phyloP scores from a whole-genome alignment of 2,797 vertebrate species.

The Anguilla anguilla region DNA sequence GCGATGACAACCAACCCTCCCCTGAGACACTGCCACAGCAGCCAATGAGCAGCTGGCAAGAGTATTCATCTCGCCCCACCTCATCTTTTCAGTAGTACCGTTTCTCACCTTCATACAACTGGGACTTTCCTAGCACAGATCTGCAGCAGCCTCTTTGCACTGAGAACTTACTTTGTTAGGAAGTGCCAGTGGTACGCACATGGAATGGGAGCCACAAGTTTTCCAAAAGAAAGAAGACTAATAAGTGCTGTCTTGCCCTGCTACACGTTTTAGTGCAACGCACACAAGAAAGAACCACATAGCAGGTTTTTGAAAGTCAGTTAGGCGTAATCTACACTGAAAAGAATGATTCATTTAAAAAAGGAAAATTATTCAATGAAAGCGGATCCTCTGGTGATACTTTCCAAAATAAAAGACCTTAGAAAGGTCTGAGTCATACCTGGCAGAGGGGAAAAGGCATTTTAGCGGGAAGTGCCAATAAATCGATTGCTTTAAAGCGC shows the following conservation, averaged over 20 bases:
- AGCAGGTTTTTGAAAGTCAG: constrained; percentile 13
- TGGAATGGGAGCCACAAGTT: not conserved
- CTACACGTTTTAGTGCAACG: not conserved
- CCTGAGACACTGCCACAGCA: constrained; percentile 57
- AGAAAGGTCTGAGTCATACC: constrained; percentile 26
- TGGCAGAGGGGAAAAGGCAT: not conserved
- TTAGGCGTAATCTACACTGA: constrained; percentile 6
- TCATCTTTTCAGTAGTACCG: constrained; percentile 55
- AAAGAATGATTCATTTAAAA: constrained; percentile 25
- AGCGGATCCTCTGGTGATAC: constrained; percentile 21
- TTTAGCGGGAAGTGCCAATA: constrained; percentile 3
- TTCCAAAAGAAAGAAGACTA: not conserved
- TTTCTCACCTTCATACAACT: constrained; percentile 47
- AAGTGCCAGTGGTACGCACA: not conserved
- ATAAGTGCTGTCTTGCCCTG: not conserved
- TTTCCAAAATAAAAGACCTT: constrained; percentile 46
- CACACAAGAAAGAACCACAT: not conserved
- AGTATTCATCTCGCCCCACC: constrained; percentile 58
- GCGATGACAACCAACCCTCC: constrained; percentile 47
- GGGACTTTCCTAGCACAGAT: not conserved
- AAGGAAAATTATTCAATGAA: constrained; percentile 28
- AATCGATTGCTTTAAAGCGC: constrained; percentile 35
- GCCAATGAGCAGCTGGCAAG: constrained; percentile 52
- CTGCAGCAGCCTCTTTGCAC: constrained; percentile 12
- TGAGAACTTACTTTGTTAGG: not conserved